Conservation (phyloP, 2,888 invertebrate genomes). For the Drosophila limbata region DNA sequence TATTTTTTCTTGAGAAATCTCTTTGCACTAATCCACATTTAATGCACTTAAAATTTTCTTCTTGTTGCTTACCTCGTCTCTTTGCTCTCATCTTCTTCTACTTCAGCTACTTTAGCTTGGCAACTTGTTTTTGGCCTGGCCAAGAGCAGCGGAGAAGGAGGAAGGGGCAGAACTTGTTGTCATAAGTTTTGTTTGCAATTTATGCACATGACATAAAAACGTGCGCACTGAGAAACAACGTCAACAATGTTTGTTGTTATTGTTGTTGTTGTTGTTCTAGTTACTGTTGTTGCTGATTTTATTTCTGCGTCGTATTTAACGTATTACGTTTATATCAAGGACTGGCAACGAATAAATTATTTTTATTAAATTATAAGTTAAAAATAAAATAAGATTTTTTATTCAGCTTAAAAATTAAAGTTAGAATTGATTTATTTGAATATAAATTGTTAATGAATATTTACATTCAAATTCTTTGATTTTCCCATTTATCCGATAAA, state of each 20-base stretch:
- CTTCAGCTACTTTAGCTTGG: slow-evolving; percentile 12
- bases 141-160: neutral
- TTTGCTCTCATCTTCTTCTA: neutral
- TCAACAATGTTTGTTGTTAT: slow-evolving; percentile 2
- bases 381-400: no score
- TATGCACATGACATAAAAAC: slow-evolving; percentile 78
- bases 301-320: slow-evolving; percentile 33
- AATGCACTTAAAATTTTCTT: slow-evolving; percentile 59
- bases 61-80: slow-evolving; percentile 12
- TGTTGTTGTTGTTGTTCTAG: slow-evolving; percentile 7
- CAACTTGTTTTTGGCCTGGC: slow-evolving; percentile 36
- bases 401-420: no score
- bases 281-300: slow-evolving; percentile 21
- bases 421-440: no score
- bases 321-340: slow-evolving; percentile 24
- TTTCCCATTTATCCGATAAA: no score
- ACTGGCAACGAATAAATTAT: no score
- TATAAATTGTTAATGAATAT: no score
- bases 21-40: slow-evolving; percentile 61
- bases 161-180: slow-evolving; percentile 14
- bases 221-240: slow-evolving; percentile 47
- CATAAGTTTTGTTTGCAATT: slow-evolving; percentile 62
- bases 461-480: no score
- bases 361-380: slow-evolving; percentile 4
- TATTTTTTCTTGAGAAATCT: slow-evolving; percentile 29